These are phyloP conservation scores for Platyscapa corneri DNA, from an alignment of 1,140 invertebrate genomes.

Conservation along the genomic window DNA sequence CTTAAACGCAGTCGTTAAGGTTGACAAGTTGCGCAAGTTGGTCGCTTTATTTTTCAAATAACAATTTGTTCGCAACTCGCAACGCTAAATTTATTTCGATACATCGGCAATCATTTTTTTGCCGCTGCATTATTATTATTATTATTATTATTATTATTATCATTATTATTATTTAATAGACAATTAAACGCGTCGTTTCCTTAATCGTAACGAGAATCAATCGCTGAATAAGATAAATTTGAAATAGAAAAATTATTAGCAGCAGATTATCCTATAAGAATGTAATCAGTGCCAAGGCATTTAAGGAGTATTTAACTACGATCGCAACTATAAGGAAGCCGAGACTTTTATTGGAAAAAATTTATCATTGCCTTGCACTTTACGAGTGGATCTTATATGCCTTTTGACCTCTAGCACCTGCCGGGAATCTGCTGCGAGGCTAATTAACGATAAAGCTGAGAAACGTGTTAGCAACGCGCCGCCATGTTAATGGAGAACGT, in stretches of 20 bases:
- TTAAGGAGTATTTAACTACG: neutral
- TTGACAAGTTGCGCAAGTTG: too few species aligned
- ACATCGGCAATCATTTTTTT: too few species aligned
- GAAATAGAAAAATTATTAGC: neutral
- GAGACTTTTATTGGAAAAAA: neutral
- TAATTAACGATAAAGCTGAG: constrained; percentile 24
- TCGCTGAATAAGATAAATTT: neutral
- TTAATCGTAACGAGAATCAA: neutral
- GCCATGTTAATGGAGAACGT: neutral
- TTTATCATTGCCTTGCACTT: neutral
- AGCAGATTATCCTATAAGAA: neutral
- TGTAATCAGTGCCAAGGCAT: neutral
- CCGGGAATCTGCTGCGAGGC: neutral
- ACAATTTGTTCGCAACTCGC: too few species aligned
- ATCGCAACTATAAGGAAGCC: neutral
- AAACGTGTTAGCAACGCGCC: neutral
- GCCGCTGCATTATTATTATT: too few species aligned
- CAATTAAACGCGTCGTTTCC: neutral
- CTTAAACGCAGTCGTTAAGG: too few species aligned
- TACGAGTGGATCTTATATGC: neutral
- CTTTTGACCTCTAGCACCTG: neutral
- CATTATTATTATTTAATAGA: neutral
- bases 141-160: too few species aligned
- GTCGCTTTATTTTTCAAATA: too few species aligned
- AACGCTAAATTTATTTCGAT: too few species aligned